Conservation (phyloP, 2,888 invertebrate species). For the Macaria liturata region DNA sequence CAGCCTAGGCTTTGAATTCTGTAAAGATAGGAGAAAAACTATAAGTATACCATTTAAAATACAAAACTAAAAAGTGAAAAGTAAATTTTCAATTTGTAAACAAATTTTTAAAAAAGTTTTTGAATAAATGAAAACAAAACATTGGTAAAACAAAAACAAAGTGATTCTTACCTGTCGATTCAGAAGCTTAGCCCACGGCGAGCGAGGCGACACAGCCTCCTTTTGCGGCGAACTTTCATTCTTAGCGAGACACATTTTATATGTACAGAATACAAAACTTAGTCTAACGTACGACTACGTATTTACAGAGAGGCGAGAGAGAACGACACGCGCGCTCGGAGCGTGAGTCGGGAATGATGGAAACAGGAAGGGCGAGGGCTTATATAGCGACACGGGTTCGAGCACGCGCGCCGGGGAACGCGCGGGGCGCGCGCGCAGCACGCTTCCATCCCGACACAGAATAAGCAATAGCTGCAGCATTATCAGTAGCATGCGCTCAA, state of each 20-base stretch:
- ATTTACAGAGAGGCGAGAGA: conserved; percentile 65
- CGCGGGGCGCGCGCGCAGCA: conserved; percentile 58
- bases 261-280: conserved; percentile 53
- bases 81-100: not conserved
- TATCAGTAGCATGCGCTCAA: conserved; percentile 72
- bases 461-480: not conserved
- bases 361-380: conserved; percentile 72
- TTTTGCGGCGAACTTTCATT: conserved; percentile 71
- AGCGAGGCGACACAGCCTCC: conserved; percentile 74
- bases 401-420: conserved; percentile 48
- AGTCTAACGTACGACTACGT: conserved; percentile 72
- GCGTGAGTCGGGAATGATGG: conserved; percentile 75
- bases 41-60: not conserved
- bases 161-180: conserved; percentile 78
- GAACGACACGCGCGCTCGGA: conserved; percentile 65
- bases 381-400: conserved; percentile 66
- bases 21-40: conserved; percentile 54
- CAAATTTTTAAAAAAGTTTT: no score
- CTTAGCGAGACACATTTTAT: conserved; percentile 81
- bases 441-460: conserved; percentile 45
- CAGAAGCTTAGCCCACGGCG: conserved; percentile 83
- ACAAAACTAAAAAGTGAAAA: not conserved
- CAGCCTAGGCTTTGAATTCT: conserved; percentile 83
- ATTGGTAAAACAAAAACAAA: no score
- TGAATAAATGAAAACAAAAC: no score